Evolutionary conservation across 1,140 invertebrate genomes (phyloP).

Genomic region (Meloidogyne floridensis): DNA sequence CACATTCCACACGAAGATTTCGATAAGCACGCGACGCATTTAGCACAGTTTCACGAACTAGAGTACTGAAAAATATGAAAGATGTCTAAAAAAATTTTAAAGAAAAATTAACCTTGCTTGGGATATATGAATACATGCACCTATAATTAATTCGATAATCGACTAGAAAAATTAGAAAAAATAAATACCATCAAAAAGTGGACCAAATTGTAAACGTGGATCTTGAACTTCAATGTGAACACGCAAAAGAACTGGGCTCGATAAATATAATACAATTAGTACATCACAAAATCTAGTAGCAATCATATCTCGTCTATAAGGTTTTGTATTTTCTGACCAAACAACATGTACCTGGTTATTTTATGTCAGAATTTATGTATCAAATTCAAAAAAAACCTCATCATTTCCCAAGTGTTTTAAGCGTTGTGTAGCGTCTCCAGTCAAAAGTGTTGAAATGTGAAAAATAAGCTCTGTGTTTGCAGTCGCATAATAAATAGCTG

Average conservation of each 20-base stretch:
- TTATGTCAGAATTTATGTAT: conserved; percentile 64
- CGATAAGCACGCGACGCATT: conserved; percentile 64
- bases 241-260: conserved; percentile 67
- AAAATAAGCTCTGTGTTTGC: conserved; percentile 86
- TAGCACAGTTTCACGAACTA: conserved; percentile 75
- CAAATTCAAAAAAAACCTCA: conserved; percentile 75
- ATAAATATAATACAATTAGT: conserved; percentile 91
- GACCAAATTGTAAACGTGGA: conserved; percentile 89
- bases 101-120: conserved; percentile 73
- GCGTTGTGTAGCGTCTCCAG: conserved; percentile 67
- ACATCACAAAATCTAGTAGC: conserved; percentile 99
- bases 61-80: conserved; percentile 73
- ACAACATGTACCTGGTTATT: conserved; percentile 80
- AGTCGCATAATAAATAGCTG: conserved; percentile 92
- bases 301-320: conserved; percentile 93
- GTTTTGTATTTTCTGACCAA: conserved; percentile 83
- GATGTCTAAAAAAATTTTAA: no score
- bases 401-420: conserved; percentile 75
- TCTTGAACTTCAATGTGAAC: conserved; percentile 56
- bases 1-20: conserved; percentile 43
- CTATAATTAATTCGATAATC: not conserved
- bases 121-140: not conserved
- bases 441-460: conserved; percentile 97
- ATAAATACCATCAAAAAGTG: conserved; percentile 81
- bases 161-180: not conserved